phyloP scores from a whole-genome alignment of 2,113 vertebrate species.

The Colius striatus region DNA sequence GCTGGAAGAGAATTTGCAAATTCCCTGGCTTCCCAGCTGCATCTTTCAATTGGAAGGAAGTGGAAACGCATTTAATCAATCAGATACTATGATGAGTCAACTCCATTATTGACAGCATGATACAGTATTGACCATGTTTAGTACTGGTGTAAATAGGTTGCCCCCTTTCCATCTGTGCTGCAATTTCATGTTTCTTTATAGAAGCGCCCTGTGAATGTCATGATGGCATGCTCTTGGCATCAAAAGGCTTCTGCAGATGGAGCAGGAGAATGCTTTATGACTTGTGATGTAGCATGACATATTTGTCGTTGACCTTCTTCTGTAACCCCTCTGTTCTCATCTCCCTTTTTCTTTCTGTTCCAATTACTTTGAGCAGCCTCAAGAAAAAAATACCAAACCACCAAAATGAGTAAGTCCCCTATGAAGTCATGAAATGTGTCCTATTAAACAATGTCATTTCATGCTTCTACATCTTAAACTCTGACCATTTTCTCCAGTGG shows the following conservation, averaged over 20 bases:
- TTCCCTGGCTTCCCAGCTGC: neutral
- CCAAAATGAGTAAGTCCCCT: constrained; percentile 97
- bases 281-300: constrained; percentile 76
- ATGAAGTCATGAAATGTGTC: constrained; percentile 84
- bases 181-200: neutral
- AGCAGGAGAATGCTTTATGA: constrained; percentile 61
- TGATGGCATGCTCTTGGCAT: constrained; percentile 71
- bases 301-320: constrained; percentile 73
- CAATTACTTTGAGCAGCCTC: constrained; percentile 98
- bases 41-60: neutral
- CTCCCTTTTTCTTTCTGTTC: constrained; percentile 87
- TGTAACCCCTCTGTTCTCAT: constrained; percentile 81
- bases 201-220: constrained; percentile 28
- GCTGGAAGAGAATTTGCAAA: neutral
- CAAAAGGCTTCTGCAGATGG: constrained; percentile 46
- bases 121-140: neutral
- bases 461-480: constrained; percentile 90
- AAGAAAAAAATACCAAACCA: constrained; percentile 97
- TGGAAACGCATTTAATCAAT: neutral
- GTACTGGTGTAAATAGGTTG: constrained; percentile 14
- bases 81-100: neutral
- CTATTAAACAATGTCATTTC: constrained; percentile 83
- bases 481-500: constrained; percentile 82
- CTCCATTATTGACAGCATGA: constrained; percentile 10
- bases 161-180: constrained; percentile 34